These are phyloP conservation scores for Plusia festucae DNA, from an alignment of 2,888 invertebrate genomes.

Conservation along the genomic window DNA sequence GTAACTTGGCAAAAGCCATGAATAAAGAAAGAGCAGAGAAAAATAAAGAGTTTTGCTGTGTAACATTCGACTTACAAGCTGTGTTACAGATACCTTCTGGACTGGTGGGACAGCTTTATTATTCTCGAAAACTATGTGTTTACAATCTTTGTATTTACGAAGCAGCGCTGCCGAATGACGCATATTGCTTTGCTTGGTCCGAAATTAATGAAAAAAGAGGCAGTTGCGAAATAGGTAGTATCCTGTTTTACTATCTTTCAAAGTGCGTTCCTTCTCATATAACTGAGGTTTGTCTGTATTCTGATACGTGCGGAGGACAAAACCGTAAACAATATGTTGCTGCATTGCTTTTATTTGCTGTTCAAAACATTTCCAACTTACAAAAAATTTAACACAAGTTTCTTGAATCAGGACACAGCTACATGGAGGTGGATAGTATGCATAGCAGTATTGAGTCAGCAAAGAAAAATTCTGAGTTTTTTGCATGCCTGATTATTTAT, in stretches of 20 bases:
- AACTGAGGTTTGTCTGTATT: constrained; percentile 23
- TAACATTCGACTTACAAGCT: constrained; percentile 18
- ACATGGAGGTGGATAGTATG: constrained; percentile 25
- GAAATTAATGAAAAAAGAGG: constrained; percentile 11
- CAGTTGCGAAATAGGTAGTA: constrained; percentile 15
- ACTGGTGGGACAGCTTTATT: constrained; percentile 11
- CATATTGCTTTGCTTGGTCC: constrained; percentile 17
- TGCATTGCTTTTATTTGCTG: constrained; percentile 14
- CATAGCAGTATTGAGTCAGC: constrained; percentile 21
- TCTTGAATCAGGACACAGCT: constrained; percentile 15
- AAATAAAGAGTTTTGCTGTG: constrained; percentile 13
- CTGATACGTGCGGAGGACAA: constrained; percentile 34
- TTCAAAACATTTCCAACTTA: constrained; percentile 11
- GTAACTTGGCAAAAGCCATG: constrained; percentile 23
- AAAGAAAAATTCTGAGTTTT: constrained; percentile 7
- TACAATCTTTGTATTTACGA: constrained; percentile 21
- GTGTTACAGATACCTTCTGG: constrained; percentile 11
- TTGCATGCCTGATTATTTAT: constrained; percentile 7
- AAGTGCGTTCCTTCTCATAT: constrained; percentile 6
- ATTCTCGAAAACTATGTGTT: constrained; percentile 16
- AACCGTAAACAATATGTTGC: constrained; percentile 25
- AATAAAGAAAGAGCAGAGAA: constrained; percentile 28
- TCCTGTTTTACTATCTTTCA: constrained; percentile 10
- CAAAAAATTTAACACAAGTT: constrained; percentile 15
- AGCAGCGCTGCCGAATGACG: constrained; percentile 13